Percentiles rank a stretch among this genome's conserved stretches.
Conservation (phyloP, 2,888 invertebrate genomes). For the Drosophila helvetica region DNA sequence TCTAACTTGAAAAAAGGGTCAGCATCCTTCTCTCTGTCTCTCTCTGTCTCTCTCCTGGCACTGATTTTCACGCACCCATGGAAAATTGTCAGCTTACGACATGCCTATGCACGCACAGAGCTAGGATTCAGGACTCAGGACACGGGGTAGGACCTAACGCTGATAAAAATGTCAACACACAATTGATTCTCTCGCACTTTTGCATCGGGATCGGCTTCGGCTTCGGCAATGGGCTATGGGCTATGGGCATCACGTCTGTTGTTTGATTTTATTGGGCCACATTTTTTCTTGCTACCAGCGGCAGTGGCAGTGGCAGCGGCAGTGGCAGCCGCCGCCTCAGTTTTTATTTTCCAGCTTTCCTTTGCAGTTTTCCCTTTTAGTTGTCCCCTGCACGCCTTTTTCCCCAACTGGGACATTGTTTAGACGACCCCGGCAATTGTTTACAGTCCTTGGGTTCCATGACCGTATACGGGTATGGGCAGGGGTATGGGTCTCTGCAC, state of each 20-base stretch:
- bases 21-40: constrained; percentile 28
- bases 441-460: constrained; percentile 70
- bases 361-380: constrained; percentile 40
- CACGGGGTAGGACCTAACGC: constrained; percentile 25
- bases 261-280: constrained; percentile 77
- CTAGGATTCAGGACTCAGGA: constrained; percentile 30
- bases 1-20: constrained; percentile 63
- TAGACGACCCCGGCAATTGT: constrained; percentile 73
- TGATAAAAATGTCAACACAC: constrained; percentile 79
- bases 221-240: constrained; percentile 37
- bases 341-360: constrained; percentile 54
- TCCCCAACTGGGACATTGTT: constrained; percentile 53
- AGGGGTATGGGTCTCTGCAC: neutral
- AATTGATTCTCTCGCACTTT: constrained; percentile 74
- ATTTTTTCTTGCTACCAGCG: constrained; percentile 51
- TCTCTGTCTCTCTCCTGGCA: constrained; percentile 55
- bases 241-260: constrained; percentile 69
- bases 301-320: constrained; percentile 13
- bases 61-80: constrained; percentile 65
- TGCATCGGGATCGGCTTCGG: constrained; percentile 26
- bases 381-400: constrained; percentile 2
- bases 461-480: neutral
- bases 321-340: constrained; percentile 19
- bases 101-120: constrained; percentile 61
- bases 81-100: constrained; percentile 63